Percentiles rank a stretch among this genome's conserved stretches.
These are phyloP conservation scores for Harpagifer antarcticus DNA, from an alignment of 2,797 vertebrate genomes.

Conservation along the genomic window DNA sequence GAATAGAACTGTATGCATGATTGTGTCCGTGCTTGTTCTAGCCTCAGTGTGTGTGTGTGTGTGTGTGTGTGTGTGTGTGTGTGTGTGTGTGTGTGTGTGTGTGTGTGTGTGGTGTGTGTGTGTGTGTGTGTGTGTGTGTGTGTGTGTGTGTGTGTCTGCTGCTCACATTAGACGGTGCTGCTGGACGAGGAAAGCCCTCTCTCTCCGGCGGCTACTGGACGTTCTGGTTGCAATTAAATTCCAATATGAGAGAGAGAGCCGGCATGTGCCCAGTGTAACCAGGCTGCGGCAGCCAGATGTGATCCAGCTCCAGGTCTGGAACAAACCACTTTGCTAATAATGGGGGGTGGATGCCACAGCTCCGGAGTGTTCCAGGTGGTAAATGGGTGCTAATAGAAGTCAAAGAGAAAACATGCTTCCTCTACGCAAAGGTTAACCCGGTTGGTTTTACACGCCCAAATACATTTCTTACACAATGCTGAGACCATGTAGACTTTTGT, in stretches of 20 bases:
- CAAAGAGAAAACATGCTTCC: constrained; percentile 43
- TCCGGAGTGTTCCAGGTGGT: constrained; percentile 70
- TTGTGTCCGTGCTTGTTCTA: constrained; percentile 18
- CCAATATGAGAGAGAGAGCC: constrained; percentile 51
- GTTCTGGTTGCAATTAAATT: constrained; percentile 75
- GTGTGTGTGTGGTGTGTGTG: constrained; percentile 22
- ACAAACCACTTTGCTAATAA: constrained; percentile 54
- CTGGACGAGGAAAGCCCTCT: constrained; percentile 68
- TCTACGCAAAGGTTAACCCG: constrained; percentile 42
- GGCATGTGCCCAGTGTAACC: constrained; percentile 54
- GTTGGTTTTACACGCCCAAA: constrained; percentile 35
- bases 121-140: constrained; percentile 4
- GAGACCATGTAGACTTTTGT: neutral
- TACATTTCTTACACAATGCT: constrained; percentile 10
- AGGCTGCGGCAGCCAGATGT: constrained; percentile 71
- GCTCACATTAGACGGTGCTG: constrained; percentile 45
- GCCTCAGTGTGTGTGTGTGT: constrained; percentile 15
- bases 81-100: neutral
- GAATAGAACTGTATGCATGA: constrained; percentile 9
- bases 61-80: constrained; percentile 18
- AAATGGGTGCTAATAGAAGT: constrained; percentile 61
- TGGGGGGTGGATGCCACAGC: constrained; percentile 48
- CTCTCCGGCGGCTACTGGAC: constrained; percentile 52
- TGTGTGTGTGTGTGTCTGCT: constrained; percentile 33
- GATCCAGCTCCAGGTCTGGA: constrained; percentile 50